Percentiles rank a stretch among this genome's conserved stretches.
These are phyloP conservation scores for Phaetusa simplex DNA, from an alignment of 2,113 vertebrate species.

Conservation along the genomic window DNA sequence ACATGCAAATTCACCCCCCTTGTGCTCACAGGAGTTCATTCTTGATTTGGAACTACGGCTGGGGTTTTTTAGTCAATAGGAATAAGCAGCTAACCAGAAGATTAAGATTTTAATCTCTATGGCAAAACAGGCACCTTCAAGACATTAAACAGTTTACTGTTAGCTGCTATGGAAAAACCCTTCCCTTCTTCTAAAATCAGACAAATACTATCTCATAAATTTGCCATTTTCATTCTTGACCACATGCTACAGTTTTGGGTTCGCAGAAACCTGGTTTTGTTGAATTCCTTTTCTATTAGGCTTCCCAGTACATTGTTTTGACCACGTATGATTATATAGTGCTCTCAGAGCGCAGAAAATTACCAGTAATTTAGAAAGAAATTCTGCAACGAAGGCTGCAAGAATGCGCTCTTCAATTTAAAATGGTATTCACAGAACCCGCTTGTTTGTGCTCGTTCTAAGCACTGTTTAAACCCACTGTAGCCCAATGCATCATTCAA, in stretches of 20 bases:
- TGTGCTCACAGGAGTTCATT: not conserved
- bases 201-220: not conserved
- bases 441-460: slow-evolving; percentile 56
- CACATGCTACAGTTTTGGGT: not conserved
- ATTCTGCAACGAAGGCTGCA: slow-evolving; percentile 45
- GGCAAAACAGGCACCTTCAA: not conserved
- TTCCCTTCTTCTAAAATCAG: not conserved
- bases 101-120: not conserved
- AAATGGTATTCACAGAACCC: slow-evolving; percentile 56
- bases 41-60: not conserved
- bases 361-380: slow-evolving; percentile 65
- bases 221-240: slow-evolving; percentile 34
- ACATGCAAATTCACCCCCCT: not conserved
- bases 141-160: not conserved
- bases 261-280: slow-evolving; percentile 5
- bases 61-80: not conserved
- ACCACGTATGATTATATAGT: slow-evolving; percentile 59
- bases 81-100: not conserved
- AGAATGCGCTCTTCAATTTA: slow-evolving; percentile 60
- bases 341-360: slow-evolving; percentile 62
- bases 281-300: slow-evolving; percentile 55
- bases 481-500: slow-evolving; percentile 42
- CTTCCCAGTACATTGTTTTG: slow-evolving; percentile 61
- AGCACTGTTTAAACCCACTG: slow-evolving; percentile 53
- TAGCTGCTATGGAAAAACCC: not conserved